A percentile compares a stretch with the other conserved stretches of the same genome.
Evolutionary conservation across 2,113 vertebrate species (phyloP).

Genomic region (Dendropsophus ebraccatus): DNA sequence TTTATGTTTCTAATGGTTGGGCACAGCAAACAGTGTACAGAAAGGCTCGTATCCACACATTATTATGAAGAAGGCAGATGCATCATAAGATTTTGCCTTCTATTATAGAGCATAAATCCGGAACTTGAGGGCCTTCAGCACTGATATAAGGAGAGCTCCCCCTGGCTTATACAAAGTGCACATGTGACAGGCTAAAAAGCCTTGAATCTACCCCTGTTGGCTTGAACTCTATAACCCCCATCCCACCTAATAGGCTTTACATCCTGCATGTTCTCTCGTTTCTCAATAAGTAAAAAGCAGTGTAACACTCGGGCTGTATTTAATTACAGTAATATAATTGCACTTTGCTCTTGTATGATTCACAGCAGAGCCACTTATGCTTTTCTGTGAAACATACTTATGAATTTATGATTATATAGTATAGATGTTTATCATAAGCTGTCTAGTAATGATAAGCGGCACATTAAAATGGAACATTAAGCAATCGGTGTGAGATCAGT

Average conservation of each 20-base stretch:
- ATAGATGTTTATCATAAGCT: not conserved
- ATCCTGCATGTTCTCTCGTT: not conserved
- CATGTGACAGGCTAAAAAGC: not conserved
- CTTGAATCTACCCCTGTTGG: not conserved
- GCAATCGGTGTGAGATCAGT: not conserved
- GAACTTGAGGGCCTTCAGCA: too few species aligned
- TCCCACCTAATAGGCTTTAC: conserved; percentile 9
- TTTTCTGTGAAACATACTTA: conserved; percentile 12
- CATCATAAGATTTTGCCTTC: too few species aligned
- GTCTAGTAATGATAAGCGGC: not conserved
- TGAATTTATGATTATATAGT: conserved; percentile 4
- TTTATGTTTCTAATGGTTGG: too few species aligned
- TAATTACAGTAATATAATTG: conserved; percentile 39
- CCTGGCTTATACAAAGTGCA: not conserved
- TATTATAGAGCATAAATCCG: too few species aligned
- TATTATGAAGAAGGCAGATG: too few species aligned
- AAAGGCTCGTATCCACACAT: too few species aligned
- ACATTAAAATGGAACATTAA: not conserved
- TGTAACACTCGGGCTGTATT: conserved; percentile 2
- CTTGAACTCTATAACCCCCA: conserved; percentile 4
- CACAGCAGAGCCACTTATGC: not conserved
- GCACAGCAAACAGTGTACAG: too few species aligned
- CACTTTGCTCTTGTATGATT: conserved; percentile 31
- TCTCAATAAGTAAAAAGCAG: conserved; percentile 22
- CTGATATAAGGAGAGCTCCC: too few species aligned